Evolutionary conservation across 2,113 vertebrate species (phyloP).

Genomic region (Saguinus midas): DNA sequence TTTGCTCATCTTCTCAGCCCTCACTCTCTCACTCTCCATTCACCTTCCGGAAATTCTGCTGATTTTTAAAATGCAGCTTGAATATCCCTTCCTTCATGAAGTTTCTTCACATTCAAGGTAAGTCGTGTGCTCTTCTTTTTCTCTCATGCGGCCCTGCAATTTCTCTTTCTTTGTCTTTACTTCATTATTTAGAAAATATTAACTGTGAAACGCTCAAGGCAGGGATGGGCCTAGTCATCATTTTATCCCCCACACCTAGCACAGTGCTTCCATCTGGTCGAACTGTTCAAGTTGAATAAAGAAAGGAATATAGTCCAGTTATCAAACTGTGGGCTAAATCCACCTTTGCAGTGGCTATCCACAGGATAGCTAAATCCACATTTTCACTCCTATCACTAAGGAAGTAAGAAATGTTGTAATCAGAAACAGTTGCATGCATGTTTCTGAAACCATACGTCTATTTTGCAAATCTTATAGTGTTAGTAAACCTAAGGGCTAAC

Average conservation of each 20-base stretch:
- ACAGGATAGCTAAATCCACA: neutral
- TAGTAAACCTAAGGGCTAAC: neutral
- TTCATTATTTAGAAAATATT: neutral
- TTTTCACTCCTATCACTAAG: neutral
- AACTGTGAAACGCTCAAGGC: neutral
- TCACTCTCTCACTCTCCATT: neutral
- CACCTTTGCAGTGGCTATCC: neutral
- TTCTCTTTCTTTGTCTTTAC: neutral
- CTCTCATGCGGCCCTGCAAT: neutral
- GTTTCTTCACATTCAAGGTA: neutral
- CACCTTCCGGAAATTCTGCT: neutral
- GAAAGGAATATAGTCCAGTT: neutral
- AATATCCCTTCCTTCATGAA: neutral
- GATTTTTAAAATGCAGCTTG: neutral
- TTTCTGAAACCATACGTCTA: neutral
- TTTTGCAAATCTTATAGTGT: neutral
- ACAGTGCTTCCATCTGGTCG: neutral
- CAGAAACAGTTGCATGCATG: neutral
- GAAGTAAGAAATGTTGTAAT: neutral
- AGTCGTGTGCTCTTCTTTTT: neutral
- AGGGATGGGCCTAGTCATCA: neutral
- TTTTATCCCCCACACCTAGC: neutral
- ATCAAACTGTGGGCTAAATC: neutral
- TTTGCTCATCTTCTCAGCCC: neutral
- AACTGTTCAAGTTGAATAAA: neutral